Percentiles rank a stretch among this genome's conserved stretches.
These are phyloP conservation scores for Menura novaehollandiae DNA, from an alignment of 2,113 vertebrate genomes.

Conservation along the genomic window DNA sequence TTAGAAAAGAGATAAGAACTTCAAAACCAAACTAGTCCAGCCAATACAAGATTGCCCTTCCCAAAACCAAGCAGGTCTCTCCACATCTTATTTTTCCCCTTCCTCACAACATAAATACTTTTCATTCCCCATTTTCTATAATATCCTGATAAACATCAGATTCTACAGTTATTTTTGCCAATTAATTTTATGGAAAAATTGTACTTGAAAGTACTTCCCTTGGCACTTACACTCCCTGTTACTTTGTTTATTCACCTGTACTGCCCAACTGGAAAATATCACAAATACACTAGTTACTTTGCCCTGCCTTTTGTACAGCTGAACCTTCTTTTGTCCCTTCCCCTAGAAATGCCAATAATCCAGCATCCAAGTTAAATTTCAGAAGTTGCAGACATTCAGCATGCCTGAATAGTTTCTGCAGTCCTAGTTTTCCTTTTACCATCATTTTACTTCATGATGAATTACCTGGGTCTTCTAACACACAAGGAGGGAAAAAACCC, in stretches of 20 bases:
- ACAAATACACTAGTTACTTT: not conserved
- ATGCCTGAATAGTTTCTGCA: not conserved
- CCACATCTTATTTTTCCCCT: not conserved
- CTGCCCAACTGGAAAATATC: not conserved
- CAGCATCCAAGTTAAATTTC: not conserved
- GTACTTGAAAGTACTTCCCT: not conserved
- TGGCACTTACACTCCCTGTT: not conserved
- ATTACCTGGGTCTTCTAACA: not conserved
- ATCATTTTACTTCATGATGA: not conserved
- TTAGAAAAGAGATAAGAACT: not conserved
- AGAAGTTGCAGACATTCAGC: not conserved
- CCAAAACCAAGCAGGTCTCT: not conserved
- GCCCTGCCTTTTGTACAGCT: not conserved
- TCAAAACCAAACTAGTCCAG: not conserved
- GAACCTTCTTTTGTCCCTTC: not conserved
- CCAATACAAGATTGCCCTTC: not conserved
- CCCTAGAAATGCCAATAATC: not conserved
- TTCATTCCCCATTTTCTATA: not conserved
- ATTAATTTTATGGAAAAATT: not conserved
- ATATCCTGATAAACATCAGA: not conserved
- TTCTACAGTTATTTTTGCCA: not conserved
- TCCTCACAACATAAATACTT: not conserved
- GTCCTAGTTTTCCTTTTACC: not conserved
- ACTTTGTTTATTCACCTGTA: not conserved
- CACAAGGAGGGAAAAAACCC: fast-evolving